Conservation (phyloP, 1,140 invertebrate genomes). For the Drosophila tropicalis region DNA sequence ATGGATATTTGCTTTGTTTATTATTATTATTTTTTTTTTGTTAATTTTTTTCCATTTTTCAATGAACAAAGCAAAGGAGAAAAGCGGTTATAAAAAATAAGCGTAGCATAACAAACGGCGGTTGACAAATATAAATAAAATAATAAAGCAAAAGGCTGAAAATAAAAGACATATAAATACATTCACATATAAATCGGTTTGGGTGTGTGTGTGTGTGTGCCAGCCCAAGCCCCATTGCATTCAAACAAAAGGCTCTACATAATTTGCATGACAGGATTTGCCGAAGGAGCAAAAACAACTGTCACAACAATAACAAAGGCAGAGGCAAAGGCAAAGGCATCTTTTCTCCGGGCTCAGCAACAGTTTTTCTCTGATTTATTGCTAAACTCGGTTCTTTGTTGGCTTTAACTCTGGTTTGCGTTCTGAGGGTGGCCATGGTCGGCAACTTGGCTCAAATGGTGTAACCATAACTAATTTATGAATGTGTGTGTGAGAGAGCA, state of each 20-base stretch:
- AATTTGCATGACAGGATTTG: slow-evolving; percentile 34
- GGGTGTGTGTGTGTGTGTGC: background rate
- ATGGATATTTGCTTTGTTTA: background rate
- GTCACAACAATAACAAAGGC: slow-evolving; percentile 33
- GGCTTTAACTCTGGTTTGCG: slow-evolving; percentile 11
- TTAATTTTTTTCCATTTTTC: background rate
- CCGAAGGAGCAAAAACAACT: slow-evolving; percentile 24
- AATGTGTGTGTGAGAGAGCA: slow-evolving; percentile 1
- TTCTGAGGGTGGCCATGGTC: background rate
- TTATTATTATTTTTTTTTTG: background rate
- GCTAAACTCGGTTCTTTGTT: slow-evolving; percentile 19
- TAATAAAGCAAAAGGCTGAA: slow-evolving; percentile 18
- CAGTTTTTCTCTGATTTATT: slow-evolving; percentile 36
- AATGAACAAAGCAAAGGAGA: background rate
- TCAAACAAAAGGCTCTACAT: slow-evolving; percentile 25
- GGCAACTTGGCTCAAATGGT: slow-evolving; percentile 19
- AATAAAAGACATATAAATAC: slow-evolving; percentile 1
- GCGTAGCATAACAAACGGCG: background rate
- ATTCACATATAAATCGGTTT: background rate
- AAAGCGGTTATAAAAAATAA: background rate
- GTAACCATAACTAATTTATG: slow-evolving; percentile 33
- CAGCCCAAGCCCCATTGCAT: slow-evolving; percentile 11
- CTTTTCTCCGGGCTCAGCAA: slow-evolving; percentile 12
- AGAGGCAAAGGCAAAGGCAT: slow-evolving; percentile 13
- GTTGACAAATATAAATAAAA: background rate